Evolutionary conservation across 2,888 invertebrate species (phyloP).

Genomic region (Nephrotoma appendiculata): DNA sequence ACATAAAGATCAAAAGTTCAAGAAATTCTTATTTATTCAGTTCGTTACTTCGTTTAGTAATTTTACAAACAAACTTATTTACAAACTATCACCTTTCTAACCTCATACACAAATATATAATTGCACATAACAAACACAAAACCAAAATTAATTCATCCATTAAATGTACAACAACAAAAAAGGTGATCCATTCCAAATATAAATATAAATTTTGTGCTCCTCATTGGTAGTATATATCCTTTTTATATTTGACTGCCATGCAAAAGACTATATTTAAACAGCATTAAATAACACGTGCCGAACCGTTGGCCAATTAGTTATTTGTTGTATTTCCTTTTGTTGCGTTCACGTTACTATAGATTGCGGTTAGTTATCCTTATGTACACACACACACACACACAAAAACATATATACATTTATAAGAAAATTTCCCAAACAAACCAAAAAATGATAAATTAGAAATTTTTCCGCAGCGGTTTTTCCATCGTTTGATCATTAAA

Average conservation of each 20-base stretch:
- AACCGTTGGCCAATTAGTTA: conserved; percentile 16
- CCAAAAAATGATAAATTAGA: background rate
- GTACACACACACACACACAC: background rate
- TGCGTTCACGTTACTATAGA: background rate
- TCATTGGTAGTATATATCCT: background rate
- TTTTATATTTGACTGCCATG: background rate
- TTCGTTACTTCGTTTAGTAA: too few relatives aligned
- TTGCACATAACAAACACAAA: background rate
- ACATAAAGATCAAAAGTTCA: too few relatives aligned
- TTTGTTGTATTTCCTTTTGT: conserved; percentile 7
- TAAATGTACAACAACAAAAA: background rate
- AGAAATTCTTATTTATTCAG: too few relatives aligned
- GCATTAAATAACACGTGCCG: conserved; percentile 14
- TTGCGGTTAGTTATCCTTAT: background rate
- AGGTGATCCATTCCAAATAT: background rate
- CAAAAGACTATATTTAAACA: background rate
- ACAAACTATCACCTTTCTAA: background rate
- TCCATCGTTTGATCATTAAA: conserved; percentile 2
- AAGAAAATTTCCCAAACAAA: background rate
- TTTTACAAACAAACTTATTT: background rate
- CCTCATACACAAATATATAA: background rate
- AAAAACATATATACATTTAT: background rate
- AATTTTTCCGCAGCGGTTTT: background rate
- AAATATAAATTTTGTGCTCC: background rate
- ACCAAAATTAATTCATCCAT: background rate